Conservation (phyloP, 2,113 vertebrate genomes). For the Ginglymostoma cirratum region DNA sequence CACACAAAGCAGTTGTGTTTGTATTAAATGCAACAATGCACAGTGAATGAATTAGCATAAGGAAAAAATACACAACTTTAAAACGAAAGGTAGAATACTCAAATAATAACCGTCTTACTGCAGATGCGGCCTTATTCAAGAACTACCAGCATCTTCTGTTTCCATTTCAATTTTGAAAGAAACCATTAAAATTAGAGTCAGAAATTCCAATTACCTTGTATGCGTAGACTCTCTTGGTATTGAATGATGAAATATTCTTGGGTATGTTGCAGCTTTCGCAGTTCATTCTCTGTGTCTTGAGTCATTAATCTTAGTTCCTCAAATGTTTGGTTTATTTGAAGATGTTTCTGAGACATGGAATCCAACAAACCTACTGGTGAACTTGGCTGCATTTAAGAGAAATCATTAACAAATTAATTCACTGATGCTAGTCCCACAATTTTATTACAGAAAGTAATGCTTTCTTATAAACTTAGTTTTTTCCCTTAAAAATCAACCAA, state of each 20-base stretch:
- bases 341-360: constrained; percentile 94
- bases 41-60: neutral
- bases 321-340: constrained; percentile 92
- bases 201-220: constrained; percentile 56
- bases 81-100: neutral
- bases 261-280: constrained; percentile 90
- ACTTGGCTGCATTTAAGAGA: constrained; percentile 60
- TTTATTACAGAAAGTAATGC: neutral
- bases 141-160: neutral
- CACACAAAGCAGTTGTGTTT: neutral
- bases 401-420: neutral
- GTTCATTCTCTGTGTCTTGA: constrained; percentile 84
- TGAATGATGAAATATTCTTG: constrained; percentile 99
- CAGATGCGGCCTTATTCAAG: no score
- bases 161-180: neutral
- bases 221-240: constrained; percentile 90
- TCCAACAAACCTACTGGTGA: constrained; percentile 77
- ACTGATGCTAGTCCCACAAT: neutral
- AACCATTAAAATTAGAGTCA: neutral
- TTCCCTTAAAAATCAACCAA: neutral
- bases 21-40: neutral
- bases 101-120: no score
- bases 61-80: neutral
- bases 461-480: neutral
- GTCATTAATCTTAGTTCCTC: constrained; percentile 87